These are phyloP conservation scores for Pangasianodon hypophthalmus DNA, from an alignment of 2,113 vertebrate species.

Conservation along the genomic window DNA sequence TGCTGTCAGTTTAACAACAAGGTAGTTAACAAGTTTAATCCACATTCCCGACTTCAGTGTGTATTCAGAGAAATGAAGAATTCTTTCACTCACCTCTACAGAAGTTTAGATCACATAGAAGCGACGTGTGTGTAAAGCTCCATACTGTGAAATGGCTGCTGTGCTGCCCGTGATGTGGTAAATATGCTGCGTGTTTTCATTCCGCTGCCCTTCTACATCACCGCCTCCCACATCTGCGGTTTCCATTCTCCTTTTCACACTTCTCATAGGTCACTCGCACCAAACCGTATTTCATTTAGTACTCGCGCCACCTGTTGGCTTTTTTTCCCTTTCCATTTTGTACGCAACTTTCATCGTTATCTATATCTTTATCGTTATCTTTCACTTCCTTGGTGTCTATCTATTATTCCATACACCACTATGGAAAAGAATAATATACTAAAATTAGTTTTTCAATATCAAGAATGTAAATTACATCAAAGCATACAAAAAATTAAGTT, in stretches of 20 bases:
- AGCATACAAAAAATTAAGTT: too few species aligned
- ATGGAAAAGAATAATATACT: not conserved
- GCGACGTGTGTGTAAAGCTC: not conserved
- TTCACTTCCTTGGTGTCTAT: not conserved
- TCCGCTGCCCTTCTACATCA: not conserved
- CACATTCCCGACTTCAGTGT: not conserved
- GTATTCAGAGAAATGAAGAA: not conserved
- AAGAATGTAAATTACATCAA: not conserved
- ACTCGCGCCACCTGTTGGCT: not conserved
- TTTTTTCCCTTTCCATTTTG: not conserved
- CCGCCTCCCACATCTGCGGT: not conserved
- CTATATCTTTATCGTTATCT: not conserved
- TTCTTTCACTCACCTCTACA: not conserved
- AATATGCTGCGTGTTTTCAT: not conserved
- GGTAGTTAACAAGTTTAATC: not conserved
- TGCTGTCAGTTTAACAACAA: not conserved
- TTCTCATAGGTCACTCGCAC: constrained; percentile 28
- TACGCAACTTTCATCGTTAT: not conserved
- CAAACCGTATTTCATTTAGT: not conserved
- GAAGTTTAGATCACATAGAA: not conserved
- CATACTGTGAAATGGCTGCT: constrained; percentile 1
- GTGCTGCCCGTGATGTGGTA: not conserved
- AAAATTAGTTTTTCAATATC: too few species aligned
- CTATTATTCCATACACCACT: not conserved
- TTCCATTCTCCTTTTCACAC: not conserved